phyloP scores from a whole-genome alignment of 2,888 invertebrate species.

The Aproaerema taeniolella region DNA sequence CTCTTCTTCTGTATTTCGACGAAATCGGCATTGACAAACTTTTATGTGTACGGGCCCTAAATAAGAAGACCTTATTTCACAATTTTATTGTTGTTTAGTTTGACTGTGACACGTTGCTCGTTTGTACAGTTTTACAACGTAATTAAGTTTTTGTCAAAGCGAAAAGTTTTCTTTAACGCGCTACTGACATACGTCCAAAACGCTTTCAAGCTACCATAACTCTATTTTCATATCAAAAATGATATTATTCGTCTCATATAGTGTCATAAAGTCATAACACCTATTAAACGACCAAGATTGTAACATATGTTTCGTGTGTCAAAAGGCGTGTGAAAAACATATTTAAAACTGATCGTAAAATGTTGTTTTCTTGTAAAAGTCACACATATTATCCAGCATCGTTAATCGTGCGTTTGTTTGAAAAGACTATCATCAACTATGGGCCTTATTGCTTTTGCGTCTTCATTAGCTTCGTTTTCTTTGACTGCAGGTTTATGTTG shows the following conservation, averaged over 20 bases:
- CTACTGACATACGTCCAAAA: slow-evolving; percentile 38
- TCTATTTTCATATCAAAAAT: slow-evolving; percentile 43
- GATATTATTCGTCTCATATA: slow-evolving; percentile 56
- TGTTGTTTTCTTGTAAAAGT: slow-evolving; percentile 60
- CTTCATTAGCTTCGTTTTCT: slow-evolving; percentile 14
- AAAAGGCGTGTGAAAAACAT: slow-evolving; percentile 61
- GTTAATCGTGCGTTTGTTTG: slow-evolving; percentile 21
- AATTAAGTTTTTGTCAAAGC: slow-evolving; percentile 74
- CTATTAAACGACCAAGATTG: slow-evolving; percentile 44
- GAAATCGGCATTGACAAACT: background rate
- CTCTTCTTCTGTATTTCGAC: background rate
- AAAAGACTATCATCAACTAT: slow-evolving; percentile 13
- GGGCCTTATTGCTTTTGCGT: slow-evolving; percentile 18
- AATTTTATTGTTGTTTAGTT: slow-evolving; percentile 53
- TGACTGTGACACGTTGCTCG: slow-evolving; percentile 61
- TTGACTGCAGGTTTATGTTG: slow-evolving; percentile 17
- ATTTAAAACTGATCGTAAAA: slow-evolving; percentile 56
- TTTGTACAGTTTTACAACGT: slow-evolving; percentile 53
- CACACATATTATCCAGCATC: slow-evolving; percentile 41
- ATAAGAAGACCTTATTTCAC: slow-evolving; percentile 35
- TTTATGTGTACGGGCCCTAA: slow-evolving; percentile 21
- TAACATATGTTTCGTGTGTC: slow-evolving; percentile 48
- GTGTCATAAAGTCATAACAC: slow-evolving; percentile 67
- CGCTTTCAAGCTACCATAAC: slow-evolving; percentile 17
- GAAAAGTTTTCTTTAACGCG: slow-evolving; percentile 43